Conservation (phyloP, 1,140 invertebrate species). For the Leptoteleia sp. region DNA sequence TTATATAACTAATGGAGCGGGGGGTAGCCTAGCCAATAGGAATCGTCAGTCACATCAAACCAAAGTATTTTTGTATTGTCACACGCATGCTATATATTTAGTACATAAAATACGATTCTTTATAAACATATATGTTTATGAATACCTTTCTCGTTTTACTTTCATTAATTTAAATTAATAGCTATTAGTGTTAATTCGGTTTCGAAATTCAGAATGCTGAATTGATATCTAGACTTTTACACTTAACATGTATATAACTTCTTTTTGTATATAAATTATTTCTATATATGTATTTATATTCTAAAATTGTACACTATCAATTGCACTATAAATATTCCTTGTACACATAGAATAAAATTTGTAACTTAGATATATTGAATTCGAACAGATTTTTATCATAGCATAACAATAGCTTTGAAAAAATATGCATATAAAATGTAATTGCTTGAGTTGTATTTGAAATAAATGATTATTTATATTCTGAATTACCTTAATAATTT, state of each 20-base stretch:
- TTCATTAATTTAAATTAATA: constrained; percentile 60
- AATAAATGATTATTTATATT: constrained; percentile 48
- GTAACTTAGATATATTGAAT: constrained; percentile 28
- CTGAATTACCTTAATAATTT: constrained; percentile 46
- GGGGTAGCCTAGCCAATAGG: constrained; percentile 54
- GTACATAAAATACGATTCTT: constrained; percentile 31
- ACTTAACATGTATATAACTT: constrained; percentile 39
- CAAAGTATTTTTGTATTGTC: constrained; percentile 57
- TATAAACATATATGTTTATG: constrained; percentile 20
- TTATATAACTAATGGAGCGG: constrained; percentile 37
- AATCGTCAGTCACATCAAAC: constrained; percentile 51
- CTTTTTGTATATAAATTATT: constrained; percentile 49
- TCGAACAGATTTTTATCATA: constrained; percentile 26
- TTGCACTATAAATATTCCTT: constrained; percentile 42
- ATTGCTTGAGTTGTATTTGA: constrained; percentile 40
- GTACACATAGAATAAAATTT: constrained; percentile 36
- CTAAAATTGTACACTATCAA: constrained; percentile 55
- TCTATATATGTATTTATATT: constrained; percentile 44
- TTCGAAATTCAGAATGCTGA: constrained; percentile 54
- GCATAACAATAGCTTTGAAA: constrained; percentile 39
- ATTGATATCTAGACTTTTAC: constrained; percentile 53
- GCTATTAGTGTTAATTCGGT: constrained; percentile 59
- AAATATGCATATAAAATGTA: constrained; percentile 57
- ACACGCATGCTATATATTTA: constrained; percentile 51
- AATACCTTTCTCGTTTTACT: constrained; percentile 39